Base-by-base conservation (phyloP, 2,113 vertebrate species). In the Tachysurus vachellii region DNA sequence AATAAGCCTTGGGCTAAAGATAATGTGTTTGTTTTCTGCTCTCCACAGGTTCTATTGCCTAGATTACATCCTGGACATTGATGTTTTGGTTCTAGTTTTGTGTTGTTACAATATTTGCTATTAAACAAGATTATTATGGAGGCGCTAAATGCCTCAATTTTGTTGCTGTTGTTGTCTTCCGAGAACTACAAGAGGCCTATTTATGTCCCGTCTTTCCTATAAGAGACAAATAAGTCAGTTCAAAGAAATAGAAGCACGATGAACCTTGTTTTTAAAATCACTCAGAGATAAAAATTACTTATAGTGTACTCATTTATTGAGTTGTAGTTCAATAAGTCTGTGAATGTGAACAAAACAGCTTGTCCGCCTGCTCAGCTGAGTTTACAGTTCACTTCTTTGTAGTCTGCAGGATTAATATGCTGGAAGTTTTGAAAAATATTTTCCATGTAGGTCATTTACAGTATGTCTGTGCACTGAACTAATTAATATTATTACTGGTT, bases 1-100 rank as follows among this genome's bases (percentile, higher is more conserved):
- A 70, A 8, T 31, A 21, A 54, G 64, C 17, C 5, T 44, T 77
- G 21, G 71, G 16, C 13, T 13, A 21, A 17, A 66, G 47, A 87
- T 77, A 83, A 87, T 76, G 59, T 36, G 54, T 21, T 87, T 83
- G 19, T 77, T 87, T 87, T 56, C 81, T 79, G 28, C 54, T 56
- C 28, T 73, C 4, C 36, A 53, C 53, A 23, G 26, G 19, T 56
- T 54, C 64, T 62, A 62, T 8, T 7, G 31, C 9, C 44, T 53
- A 76, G 80, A 87, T 64, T 87, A 17, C 70, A 62, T 76, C 57
- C 47, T 1, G 44, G 14, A 12, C 10, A 10, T 87, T 47, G 6
- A 59, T 19, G 31, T 82, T 54, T 13, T 82, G 19, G 54, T 44
- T 56, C 77, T 81, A 21, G 57, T 81, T 47, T 80, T 59, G 50